phyloP scores from a whole-genome alignment of 2,113 vertebrate species.

The Probosciger aterrimus region DNA sequence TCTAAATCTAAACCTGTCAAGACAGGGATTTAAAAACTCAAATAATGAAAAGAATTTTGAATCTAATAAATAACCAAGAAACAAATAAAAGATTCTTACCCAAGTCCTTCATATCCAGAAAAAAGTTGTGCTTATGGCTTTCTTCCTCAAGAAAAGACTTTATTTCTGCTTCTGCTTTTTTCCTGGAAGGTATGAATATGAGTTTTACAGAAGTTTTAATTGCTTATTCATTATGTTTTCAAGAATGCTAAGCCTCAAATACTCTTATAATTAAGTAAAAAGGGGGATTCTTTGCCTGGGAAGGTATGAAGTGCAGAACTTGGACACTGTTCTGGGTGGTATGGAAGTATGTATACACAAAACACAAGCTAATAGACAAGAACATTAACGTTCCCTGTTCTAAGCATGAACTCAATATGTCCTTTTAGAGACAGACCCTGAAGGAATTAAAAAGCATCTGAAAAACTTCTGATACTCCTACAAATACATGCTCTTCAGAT shows the following conservation, averaged over 20 bases:
- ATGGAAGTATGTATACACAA: background rate
- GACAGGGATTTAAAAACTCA: background rate
- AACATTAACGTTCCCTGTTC: rapidly evolving
- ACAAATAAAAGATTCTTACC: conserved; percentile 62
- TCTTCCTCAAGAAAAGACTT: conserved; percentile 74
- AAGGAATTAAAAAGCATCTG: background rate
- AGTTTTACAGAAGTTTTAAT: background rate
- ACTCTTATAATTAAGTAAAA: background rate
- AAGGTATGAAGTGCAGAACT: background rate
- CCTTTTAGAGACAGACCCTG: background rate
- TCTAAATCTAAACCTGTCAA: background rate
- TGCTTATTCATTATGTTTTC: background rate
- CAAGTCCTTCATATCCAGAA: conserved; percentile 63
- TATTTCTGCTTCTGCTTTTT: conserved; percentile 80
- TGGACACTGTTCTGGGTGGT: background rate
- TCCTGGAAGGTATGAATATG: conserved; percentile 71
- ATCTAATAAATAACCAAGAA: background rate
- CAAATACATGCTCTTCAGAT: background rate
- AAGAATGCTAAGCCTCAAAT: background rate
- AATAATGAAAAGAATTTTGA: background rate
- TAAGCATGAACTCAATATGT: background rate
- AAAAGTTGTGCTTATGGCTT: conserved; percentile 53
- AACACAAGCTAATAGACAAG: background rate
- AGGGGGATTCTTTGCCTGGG: background rate
- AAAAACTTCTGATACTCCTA: too few species aligned